Percentiles rank a stretch among this genome's conserved stretches.
These are phyloP conservation scores for Eonycteris spelaea DNA, from an alignment of 2,113 vertebrate species.

Conservation along the genomic window DNA sequence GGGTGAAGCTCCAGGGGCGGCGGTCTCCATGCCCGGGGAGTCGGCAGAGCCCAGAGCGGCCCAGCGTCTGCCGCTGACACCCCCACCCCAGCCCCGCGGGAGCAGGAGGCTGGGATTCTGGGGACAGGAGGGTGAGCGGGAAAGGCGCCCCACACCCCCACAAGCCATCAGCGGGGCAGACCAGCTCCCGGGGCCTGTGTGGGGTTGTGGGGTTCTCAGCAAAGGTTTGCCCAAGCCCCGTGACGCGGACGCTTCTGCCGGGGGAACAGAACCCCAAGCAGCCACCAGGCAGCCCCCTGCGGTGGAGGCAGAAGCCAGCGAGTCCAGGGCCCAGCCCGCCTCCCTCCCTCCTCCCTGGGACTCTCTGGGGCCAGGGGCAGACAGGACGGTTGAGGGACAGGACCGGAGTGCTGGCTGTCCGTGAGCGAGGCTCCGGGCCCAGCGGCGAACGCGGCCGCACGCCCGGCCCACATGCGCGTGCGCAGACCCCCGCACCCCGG, in stretches of 20 bases:
- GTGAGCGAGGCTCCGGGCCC: accelerated
- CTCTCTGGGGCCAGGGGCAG: background rate
- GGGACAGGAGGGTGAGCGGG: background rate
- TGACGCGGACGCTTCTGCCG: background rate
- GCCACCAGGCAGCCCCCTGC: accelerated
- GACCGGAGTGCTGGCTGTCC: background rate
- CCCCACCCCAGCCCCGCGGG: background rate
- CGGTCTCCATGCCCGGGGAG: too few species aligned
- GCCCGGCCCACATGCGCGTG: accelerated
- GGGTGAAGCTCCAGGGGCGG: accelerated
- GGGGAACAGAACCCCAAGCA: background rate
- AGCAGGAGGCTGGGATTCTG: background rate
- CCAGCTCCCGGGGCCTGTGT: background rate
- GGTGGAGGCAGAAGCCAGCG: background rate
- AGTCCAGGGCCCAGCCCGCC: background rate
- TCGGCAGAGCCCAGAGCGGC: background rate
- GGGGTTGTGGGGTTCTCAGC: background rate
- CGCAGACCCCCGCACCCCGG: too few species aligned
- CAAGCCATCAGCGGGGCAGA: background rate
- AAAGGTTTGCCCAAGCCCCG: background rate
- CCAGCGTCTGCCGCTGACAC: accelerated
- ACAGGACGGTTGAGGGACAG: background rate
- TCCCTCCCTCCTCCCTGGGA: background rate
- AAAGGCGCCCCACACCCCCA: background rate
- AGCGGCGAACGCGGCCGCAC: accelerated